A percentile compares a stretch with the other conserved stretches of the same genome.
Conservation (phyloP, 2,797 vertebrate genomes). For the Notolepis coatsorum region DNA sequence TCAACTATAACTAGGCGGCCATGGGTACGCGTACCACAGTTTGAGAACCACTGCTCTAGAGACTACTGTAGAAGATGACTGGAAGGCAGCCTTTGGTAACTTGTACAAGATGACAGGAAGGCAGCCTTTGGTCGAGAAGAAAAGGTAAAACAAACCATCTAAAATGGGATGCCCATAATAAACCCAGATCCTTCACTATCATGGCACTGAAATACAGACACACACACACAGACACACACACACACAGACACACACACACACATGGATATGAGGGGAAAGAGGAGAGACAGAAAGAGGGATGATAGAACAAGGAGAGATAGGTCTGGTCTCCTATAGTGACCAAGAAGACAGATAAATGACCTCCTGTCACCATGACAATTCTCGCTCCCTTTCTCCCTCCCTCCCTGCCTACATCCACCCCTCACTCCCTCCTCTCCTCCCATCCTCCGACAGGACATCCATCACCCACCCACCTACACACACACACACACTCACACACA, state of each 20-base stretch:
- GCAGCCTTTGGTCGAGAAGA: too few species aligned
- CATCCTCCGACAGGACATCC: conserved; percentile 47
- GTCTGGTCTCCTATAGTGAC: conserved; percentile 26
- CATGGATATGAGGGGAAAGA: too few species aligned
- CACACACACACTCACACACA: conserved; percentile 11
- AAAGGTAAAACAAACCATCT: too few species aligned
- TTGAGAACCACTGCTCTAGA: too few species aligned
- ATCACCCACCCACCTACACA: conserved; percentile 41
- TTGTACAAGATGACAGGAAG: too few species aligned
- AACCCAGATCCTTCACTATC: not conserved
- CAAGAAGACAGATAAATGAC: conserved; percentile 67
- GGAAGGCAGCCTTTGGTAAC: too few species aligned
- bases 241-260: not conserved
- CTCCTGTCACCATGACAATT: conserved; percentile 51
- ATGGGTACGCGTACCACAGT: too few species aligned
- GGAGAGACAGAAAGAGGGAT: not conserved
- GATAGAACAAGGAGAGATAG: not conserved
- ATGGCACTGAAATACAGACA: not conserved
- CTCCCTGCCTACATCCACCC: conserved; percentile 12
- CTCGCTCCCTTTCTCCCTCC: conserved; percentile 21
- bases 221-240: conserved; percentile 42
- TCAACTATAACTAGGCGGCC: too few species aligned
- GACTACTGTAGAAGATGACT: too few species aligned
- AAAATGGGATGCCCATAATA: too few species aligned
- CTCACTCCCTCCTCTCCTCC: not conserved